Evolutionary conservation across 2,113 vertebrate genomes (phyloP).

Genomic region (Eubucco bourcierii): DNA sequence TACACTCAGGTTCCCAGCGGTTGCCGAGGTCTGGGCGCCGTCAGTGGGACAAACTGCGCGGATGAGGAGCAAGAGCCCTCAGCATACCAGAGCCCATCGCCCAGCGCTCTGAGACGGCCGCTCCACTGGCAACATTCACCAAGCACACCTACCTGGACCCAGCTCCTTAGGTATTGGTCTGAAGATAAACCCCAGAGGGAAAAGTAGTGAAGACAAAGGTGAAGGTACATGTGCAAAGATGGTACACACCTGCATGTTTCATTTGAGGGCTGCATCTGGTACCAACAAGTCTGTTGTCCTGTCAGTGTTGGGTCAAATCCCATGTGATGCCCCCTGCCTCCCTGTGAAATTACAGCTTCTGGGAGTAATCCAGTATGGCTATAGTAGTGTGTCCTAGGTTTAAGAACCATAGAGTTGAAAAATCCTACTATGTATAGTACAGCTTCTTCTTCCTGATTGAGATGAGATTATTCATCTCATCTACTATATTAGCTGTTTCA

Average conservation of each 20-base stretch:
- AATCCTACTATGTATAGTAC: too few species aligned
- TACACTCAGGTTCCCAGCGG: rapidly evolving
- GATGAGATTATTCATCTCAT: background rate
- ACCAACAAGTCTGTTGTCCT: rapidly evolving
- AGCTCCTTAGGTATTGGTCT: background rate
- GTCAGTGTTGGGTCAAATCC: background rate
- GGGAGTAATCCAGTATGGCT: rapidly evolving
- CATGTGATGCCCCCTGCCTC: background rate
- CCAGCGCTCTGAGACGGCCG: rapidly evolving
- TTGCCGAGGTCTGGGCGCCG: background rate
- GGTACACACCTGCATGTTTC: rapidly evolving
- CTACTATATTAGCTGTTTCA: background rate
- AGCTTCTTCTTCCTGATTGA: background rate
- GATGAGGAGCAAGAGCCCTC: background rate
- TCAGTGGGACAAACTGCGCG: rapidly evolving
- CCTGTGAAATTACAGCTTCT: rapidly evolving
- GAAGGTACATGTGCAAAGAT: rapidly evolving
- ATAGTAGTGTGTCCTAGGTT: rapidly evolving
- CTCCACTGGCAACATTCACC: rapidly evolving
- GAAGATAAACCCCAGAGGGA: too few species aligned
- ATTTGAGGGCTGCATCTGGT: rapidly evolving
- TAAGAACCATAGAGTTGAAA: too few species aligned
- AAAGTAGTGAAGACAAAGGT: background rate
- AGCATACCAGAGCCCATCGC: rapidly evolving
- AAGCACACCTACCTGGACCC: rapidly evolving